Base-by-base conservation (phyloP, 2,797 vertebrate species). In the Peromyscus aztecus region DNA sequence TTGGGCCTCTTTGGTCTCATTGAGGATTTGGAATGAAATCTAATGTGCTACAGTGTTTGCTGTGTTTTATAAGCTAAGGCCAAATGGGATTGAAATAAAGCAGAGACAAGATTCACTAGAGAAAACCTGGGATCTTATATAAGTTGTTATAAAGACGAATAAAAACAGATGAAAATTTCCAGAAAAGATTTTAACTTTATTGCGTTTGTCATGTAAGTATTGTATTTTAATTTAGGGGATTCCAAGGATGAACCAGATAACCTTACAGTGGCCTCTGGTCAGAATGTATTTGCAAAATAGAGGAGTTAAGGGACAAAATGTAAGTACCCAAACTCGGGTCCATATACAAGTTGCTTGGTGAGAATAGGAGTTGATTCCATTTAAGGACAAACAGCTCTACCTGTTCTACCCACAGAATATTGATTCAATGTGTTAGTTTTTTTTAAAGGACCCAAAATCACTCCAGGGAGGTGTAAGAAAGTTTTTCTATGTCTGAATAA, bases 141-240 rank as follows among this genome's bases (percentile, higher is more conserved):
- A 90, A 67, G 46, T 96, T 96, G 57, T 84, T 88, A 52, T 89
- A 59, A 78, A 83, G 40, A 93, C 12, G 19, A 21, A 23, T 21
- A 55, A 37, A 82, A 29, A 86, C 5, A 43, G 77, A 14, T 40
- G 76, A 86, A 82, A 65, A 67, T 84, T 40, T 94, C 31, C 3
- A 34, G 24, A 87, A 93, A 85, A 84, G 52, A 49, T 83, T 67
- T 67, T 95, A 63, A 82, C 90, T 91, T 59, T 86, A 24, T 90
- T 95, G 27, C 19, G 57, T 63, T 90, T 21, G 6, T 90, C 49
- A 92, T 34, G 76, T 96, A 82, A 90, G 73, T 40, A n/a, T 93
- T 97, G 80, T 37, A 37, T 94, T 92, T 97, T 91, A 92, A 91
- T 92, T 94, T 86, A 6, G 29, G 21, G n/a, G 82, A 78, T 80